Base-by-base conservation (phyloP, 2,797 vertebrate species). In the Orientallactaga sibirica region DNA sequence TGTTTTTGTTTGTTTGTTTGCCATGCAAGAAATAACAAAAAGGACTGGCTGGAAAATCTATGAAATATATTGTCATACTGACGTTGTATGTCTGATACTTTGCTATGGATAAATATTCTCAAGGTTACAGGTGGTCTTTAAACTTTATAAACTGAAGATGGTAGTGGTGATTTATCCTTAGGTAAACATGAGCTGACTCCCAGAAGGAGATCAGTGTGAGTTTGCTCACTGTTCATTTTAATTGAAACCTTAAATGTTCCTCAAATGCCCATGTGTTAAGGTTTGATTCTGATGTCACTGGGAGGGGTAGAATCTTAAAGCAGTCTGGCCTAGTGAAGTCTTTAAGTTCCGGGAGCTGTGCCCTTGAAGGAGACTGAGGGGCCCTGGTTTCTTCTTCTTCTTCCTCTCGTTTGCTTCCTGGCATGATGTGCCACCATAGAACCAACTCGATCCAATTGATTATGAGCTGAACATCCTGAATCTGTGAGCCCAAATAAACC, bases 91-190 rank as follows among this genome's bases (percentile, higher is more conserved):
- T 24, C 25, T 11, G 22, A 85, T 9, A 27, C 37, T 58, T 7
- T n/a, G 11, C 58, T n/a, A 24, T 24, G 10, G 43, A 79, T 74
- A 89, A 90, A 48, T 37, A 55, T 48, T 27, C 77, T 0, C 81
- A 84, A 90, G 41, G 93, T 64, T 73, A 79, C 20, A 77, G 6
- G 4, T 55, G 18, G 76, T 29, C 64, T 93, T 93, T 70, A 61
- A 73, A 52, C 74, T 71, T 24, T 68, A 58, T 66, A 61, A 80
- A 55, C 19, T 62, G 66, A 75, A 77, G 43, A 25, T 37, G 7
- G 15, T 61, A 7, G 41, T 37, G 4, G n/a, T n/a, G 37, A 37
- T 10, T 52, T 94, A 89, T 83, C 64, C 29, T 79, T 71, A 41
- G 22, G 48, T 90, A 71, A 90, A 68, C 22, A 55, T 70, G 61